A percentile compares a stretch with the other conserved stretches of the same genome.
Conservation (phyloP, 2,888 invertebrate species). For the Nycteola revayana region DNA sequence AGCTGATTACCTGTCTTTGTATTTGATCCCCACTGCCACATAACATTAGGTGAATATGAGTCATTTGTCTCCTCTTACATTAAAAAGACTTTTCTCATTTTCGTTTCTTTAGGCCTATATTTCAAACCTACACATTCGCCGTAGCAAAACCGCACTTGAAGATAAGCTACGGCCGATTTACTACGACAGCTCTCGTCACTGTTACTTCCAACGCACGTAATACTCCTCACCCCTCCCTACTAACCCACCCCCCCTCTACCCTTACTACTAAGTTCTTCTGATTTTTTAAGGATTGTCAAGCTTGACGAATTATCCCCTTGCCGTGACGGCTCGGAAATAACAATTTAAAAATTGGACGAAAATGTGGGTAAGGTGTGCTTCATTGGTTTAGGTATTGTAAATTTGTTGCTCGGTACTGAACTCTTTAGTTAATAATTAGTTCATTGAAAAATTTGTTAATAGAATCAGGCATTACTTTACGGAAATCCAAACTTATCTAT, state of each 20-base stretch:
- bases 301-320: slow-evolving; percentile 63
- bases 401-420: too few species aligned
- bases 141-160: slow-evolving; percentile 40
- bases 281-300: slow-evolving; percentile 43
- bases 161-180: slow-evolving; percentile 65
- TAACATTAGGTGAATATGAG: too few species aligned
- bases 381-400: too few species aligned
- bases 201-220: slow-evolving; percentile 64
- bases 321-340: slow-evolving; percentile 51
- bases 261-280: slow-evolving; percentile 35
- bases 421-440: too few species aligned
- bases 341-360: slow-evolving; percentile 35
- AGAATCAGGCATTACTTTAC: too few species aligned
- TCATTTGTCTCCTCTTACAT: too few species aligned
- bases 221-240: slow-evolving; percentile 41
- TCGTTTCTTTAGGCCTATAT: too few species aligned
- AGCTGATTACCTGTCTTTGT: too few species aligned
- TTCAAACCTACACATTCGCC: slow-evolving; percentile 47
- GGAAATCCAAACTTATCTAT: too few species aligned
- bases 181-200: slow-evolving; percentile 62
- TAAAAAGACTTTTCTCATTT: too few species aligned
- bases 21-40: too few species aligned
- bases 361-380: slow-evolving; percentile 45
- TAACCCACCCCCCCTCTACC: slow-evolving; percentile 13
- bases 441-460: too few species aligned